Evolutionary conservation across 2,888 invertebrate genomes (phyloP), one percentile per base, ranked within the genome.

Genomic region (Hipparchia semele): DNA sequence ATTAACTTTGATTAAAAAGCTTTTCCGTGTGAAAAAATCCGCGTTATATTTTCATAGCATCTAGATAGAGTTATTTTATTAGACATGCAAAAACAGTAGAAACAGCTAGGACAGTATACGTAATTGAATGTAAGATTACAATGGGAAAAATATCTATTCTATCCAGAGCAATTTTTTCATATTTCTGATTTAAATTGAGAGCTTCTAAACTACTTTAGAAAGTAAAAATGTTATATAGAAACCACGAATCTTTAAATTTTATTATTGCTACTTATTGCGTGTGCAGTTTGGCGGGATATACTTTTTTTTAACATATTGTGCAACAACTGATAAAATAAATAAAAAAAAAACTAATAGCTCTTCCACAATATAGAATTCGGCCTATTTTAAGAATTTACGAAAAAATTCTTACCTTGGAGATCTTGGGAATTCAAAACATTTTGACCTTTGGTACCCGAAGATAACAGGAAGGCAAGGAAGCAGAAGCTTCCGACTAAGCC

Each of bases 381-480:
- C 23, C 13, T 51, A 53, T 53, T 33, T 12, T n/a, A 8, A 54
- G 39, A 54, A 66, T 64, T n/a, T 49, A 13, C 10, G 7, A 9
- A 13, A 46, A 9, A 49, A 13, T 33, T 23, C 77, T 79, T 75
- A 80, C 79, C 79, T 53, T 67, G 68, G 45, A 74, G 70, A 75
- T 77, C 75, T 73, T 79, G 74, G 67, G 75, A 69, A 54, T 70
- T 73, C 60, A 73, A 23, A 62, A 73, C 71, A 69, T 77, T 76
- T 76, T 79, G 74, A 69, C 78, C 73, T 62, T 72, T 74, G 10
- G 71, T 71, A 73, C 76, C 77, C 69, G 78, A 75, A 75, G 79
- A 80, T 75, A 81, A 76, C 78, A 83, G 79, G 81, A 80, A 80
- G 80, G 82, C 80, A 61, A 84, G 79, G 81, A 82, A 81, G 80